A percentile compares a stretch with the other conserved stretches of the same genome.
These are phyloP conservation scores for Scaptomyza flava DNA, from an alignment of 2,888 invertebrate genomes.

Conservation along the genomic window DNA sequence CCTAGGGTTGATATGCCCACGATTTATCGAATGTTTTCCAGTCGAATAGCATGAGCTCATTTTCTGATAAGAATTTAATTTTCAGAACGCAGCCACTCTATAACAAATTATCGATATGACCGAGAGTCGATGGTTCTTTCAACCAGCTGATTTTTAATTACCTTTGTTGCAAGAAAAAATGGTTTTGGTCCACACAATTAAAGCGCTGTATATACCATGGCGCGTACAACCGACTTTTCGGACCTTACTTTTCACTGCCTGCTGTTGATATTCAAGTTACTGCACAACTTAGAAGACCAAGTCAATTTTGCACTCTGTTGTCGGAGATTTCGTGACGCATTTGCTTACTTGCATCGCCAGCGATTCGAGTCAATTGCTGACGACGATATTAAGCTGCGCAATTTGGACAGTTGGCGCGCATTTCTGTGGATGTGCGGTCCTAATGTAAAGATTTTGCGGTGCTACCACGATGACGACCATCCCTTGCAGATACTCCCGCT, in stretches of 20 bases:
- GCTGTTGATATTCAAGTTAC: constrained; percentile 55
- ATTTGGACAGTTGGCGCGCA: constrained; percentile 62
- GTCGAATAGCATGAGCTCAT: constrained; percentile 52
- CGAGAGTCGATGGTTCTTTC: constrained; percentile 11
- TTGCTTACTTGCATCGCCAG: constrained; percentile 50
- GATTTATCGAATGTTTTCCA: constrained; percentile 33
- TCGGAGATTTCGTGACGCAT: constrained; percentile 63
- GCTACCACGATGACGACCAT: constrained; percentile 63
- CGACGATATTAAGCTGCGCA: constrained; percentile 53
- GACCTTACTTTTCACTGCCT: constrained; percentile 58
- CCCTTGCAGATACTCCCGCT: constrained; percentile 58
- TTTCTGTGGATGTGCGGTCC: constrained; percentile 64
- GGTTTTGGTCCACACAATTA: constrained; percentile 36
- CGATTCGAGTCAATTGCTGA: constrained; percentile 57
- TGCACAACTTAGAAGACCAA: constrained; percentile 61
- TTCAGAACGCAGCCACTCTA: constrained; percentile 5
- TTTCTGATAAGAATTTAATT: constrained; percentile 34
- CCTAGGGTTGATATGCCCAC: constrained; percentile 47
- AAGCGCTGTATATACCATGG: constrained; percentile 52
- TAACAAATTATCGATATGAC: constrained; percentile 19
- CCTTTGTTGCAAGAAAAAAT: constrained; percentile 45
- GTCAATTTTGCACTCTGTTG: constrained; percentile 63
- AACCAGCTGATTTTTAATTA: constrained; percentile 45
- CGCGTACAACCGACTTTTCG: constrained; percentile 64
- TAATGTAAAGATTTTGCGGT: constrained; percentile 49